Base-by-base conservation (phyloP, 2,113 vertebrate species). In the Dipodomys merriami region DNA sequence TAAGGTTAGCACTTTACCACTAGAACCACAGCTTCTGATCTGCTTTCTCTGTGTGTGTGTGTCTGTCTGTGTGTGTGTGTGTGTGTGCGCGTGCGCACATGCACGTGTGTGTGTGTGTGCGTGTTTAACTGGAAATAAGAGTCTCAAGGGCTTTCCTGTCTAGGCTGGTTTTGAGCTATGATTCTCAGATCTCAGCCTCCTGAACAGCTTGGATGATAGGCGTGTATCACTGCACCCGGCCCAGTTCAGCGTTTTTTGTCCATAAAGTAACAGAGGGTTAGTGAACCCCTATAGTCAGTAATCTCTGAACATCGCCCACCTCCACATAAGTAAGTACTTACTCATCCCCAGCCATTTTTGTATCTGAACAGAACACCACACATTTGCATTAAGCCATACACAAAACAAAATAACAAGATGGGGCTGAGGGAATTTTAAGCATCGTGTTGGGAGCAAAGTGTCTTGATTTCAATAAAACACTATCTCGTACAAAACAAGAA, bases 401-500 rank as follows among this genome's bases (percentile, higher is more conserved):
- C 33, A 18, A 65, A 64, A 62, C 39, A 86, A 95, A 92, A 72
- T 57, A 86, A 81, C 20, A 67, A 71, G 39, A 6, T 91, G 60
- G 62, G 62, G 13, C 53, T 57, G 62, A 22, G 62, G 39, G 72
- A 88, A 72, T 35, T 72, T 35, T 49, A 79, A 92, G 88, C 6
- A 80, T 62, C 60, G 87, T 68, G 7, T 65, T 93, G 60, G 5
- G 29, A 86, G 25, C 29, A 33, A 90, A 81, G 33, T 78, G 60
- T 65, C 69, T 44, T 82, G 65, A 82, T 74, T 82, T 92, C 57
- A 81, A 73, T 49, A 90, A 85, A 60, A 64, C 53, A 16, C 53
- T 57, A 13, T 69, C 39, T 77, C 44, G 65, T 64, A 74, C 16
- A 82, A 94, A 93, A 80, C 78, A 94, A 91, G 90, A 76, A 49